Conservation (phyloP, 2,888 invertebrate genomes). For the Gymnocheta viridis region DNA sequence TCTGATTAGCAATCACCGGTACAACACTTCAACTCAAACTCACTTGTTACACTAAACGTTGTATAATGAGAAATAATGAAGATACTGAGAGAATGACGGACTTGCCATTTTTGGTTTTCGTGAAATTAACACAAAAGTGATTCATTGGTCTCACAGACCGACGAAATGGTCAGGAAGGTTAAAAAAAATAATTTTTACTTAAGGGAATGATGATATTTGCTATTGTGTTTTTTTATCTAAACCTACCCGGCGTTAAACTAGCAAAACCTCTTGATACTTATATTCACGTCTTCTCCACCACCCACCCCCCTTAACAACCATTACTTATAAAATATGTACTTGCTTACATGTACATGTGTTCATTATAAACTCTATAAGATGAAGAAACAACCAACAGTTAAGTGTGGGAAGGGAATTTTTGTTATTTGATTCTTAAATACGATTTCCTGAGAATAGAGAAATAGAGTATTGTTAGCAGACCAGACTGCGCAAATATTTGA, state of each 20-base stretch:
- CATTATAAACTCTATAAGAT: background rate
- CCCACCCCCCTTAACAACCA: background rate
- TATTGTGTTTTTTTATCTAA: slow-evolving; percentile 7
- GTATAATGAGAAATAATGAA: no score
- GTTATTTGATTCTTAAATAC: slow-evolving; percentile 1
- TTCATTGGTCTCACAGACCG: no score
- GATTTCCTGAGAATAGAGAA: slow-evolving; percentile 5
- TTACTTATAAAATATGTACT: background rate
- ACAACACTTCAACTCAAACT: no score
- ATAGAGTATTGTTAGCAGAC: background rate
- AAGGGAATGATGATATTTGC: slow-evolving; percentile 42
- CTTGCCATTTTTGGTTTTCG: no score
- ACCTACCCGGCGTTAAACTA: slow-evolving; percentile 17
- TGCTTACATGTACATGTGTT: background rate
- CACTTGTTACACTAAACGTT: no score
- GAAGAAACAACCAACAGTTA: background rate
- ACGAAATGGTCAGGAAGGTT: no score
- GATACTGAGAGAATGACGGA: no score
- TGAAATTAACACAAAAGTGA: no score
- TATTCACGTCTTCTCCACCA: background rate
- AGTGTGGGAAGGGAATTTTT: slow-evolving; percentile 23
- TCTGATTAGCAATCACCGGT: no score
- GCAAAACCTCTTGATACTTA: background rate
- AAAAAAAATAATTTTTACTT: slow-evolving; percentile 59
- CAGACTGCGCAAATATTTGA: background rate